A percentile compares a stretch with the other conserved stretches of the same genome.
These are phyloP conservation scores for Athene noctua DNA, from an alignment of 2,113 vertebrate species.

Conservation along the genomic window DNA sequence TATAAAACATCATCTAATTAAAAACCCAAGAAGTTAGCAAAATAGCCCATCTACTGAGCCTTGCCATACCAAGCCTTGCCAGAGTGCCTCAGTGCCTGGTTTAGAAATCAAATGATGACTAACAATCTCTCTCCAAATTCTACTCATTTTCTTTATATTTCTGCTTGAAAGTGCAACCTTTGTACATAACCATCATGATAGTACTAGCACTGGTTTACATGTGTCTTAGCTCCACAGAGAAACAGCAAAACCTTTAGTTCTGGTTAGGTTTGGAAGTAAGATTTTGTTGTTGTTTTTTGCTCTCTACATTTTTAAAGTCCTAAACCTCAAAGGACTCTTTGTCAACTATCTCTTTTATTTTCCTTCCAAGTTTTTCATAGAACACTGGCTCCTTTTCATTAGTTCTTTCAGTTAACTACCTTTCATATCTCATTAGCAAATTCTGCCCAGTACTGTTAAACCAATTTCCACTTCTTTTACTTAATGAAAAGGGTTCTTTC, in stretches of 20 bases:
- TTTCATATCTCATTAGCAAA: conserved; percentile 31
- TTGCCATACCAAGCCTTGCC: not conserved
- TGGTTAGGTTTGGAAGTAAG: not conserved
- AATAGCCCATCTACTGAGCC: not conserved
- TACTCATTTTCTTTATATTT: not conserved
- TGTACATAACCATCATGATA: not conserved
- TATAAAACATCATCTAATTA: not conserved
- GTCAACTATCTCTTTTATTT: conserved; percentile 21
- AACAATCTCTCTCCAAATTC: not conserved
- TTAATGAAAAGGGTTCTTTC: not conserved
- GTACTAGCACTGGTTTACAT: not conserved
- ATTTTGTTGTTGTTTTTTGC: not conserved
- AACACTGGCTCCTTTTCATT: conserved; percentile 18
- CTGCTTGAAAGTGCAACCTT: not conserved
- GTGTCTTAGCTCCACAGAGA: not conserved
- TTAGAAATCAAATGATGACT: not conserved
- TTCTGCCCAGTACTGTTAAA: not conserved
- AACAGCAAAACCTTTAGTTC: not conserved
- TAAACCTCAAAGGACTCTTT: conserved; percentile 37
- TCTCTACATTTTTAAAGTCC: not conserved
- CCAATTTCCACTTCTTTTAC: conserved; percentile 7
- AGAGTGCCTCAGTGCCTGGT: not conserved
- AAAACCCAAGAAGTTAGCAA: not conserved
- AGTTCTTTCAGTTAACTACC: conserved; percentile 25
- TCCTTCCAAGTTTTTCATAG: conserved; percentile 33